Conservation (phyloP, 2,797 vertebrate species). For the Sebastes minor region DNA sequence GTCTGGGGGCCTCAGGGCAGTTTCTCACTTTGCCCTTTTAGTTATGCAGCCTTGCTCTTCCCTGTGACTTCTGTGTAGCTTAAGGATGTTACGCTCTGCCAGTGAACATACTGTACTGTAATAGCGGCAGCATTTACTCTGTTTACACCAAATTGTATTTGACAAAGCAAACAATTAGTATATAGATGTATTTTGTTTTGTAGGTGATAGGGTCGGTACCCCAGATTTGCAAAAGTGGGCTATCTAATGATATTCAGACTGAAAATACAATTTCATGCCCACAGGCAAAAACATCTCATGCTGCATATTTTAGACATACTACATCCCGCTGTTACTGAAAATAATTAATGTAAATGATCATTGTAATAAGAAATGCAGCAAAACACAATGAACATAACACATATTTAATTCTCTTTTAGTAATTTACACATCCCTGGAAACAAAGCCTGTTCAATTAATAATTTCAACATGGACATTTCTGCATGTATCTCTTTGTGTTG, state of each 20-base stretch:
- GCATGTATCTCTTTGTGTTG: conserved; percentile 15
- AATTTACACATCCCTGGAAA: conserved; percentile 46
- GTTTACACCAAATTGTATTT: conserved; percentile 10
- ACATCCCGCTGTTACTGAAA: conserved; percentile 28
- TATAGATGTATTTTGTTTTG: neutral
- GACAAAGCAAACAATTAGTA: conserved; percentile 7
- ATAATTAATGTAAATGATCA: conserved; percentile 56
- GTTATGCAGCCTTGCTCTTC: neutral
- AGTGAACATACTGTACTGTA: neutral
- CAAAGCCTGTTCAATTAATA: conserved; percentile 41
- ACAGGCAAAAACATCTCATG: conserved; percentile 47
- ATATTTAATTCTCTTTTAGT: conserved; percentile 45
- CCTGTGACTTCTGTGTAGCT: neutral
- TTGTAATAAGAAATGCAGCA: conserved; percentile 37
- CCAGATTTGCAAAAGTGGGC: conserved; percentile 28
- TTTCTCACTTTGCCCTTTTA: neutral
- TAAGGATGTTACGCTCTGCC: neutral
- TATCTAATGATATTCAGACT: conserved; percentile 53
- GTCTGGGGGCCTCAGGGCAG: neutral
- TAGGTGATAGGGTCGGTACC: conserved; percentile 22
- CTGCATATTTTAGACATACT: conserved; percentile 53
- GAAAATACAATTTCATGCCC: conserved; percentile 55
- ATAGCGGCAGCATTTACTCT: neutral
- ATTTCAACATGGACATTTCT: conserved; percentile 23
- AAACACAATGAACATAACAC: conserved; percentile 22